phyloP scores from a whole-genome alignment of 2,797 vertebrate species.

The Falco cherrug region DNA sequence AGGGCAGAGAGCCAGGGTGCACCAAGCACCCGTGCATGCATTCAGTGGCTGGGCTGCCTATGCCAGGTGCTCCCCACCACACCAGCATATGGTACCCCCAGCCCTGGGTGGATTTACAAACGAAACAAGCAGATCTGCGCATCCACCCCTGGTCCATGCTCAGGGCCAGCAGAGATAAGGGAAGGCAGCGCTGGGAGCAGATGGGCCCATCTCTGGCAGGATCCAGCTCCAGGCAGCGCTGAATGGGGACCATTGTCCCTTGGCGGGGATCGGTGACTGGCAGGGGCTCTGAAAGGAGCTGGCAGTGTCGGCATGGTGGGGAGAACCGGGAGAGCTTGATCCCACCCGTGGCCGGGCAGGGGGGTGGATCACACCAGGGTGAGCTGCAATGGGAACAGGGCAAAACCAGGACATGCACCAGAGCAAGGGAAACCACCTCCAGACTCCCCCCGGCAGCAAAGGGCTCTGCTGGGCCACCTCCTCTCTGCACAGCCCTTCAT shows the following conservation, averaged over 20 bases:
- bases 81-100: accelerated
- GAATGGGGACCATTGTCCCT: conserved; percentile 39
- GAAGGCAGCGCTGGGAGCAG: background rate
- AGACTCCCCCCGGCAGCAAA: background rate
- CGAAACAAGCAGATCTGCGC: background rate
- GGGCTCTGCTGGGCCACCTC: background rate
- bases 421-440: background rate
- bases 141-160: background rate
- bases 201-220: background rate
- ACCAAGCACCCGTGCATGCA: accelerated
- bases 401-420: background rate
- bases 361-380: background rate
- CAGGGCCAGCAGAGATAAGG: background rate
- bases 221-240: background rate
- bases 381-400: background rate
- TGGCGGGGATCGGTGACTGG: background rate
- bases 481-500: background rate
- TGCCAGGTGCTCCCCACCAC: background rate
- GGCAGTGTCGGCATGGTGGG: accelerated
- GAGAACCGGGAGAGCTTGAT: background rate
- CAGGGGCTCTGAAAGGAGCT: background rate
- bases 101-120: background rate
- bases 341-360: accelerated
- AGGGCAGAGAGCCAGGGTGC: background rate
- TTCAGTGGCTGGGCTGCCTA: background rate